Conservation (phyloP, 2,888 invertebrate genomes). For the Agelastica alni region DNA sequence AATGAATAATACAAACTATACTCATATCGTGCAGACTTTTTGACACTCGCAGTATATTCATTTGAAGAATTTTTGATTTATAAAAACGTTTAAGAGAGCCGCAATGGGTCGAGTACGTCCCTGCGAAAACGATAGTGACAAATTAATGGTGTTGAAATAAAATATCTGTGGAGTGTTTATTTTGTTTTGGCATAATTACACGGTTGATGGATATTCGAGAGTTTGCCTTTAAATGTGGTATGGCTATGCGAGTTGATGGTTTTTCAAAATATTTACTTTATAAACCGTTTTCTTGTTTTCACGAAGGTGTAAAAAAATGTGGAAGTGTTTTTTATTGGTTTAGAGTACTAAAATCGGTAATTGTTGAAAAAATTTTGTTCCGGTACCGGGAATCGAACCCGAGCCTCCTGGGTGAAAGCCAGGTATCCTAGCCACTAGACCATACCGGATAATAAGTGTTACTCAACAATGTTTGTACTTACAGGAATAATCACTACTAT, state of each 20-base stretch:
- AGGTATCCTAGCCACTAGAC: conserved; percentile 74
- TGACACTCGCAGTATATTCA: too few species aligned
- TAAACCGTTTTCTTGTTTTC: conserved; percentile 1
- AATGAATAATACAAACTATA: too few species aligned
- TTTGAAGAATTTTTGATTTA: too few species aligned
- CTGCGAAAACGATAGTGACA: conserved; percentile 13
- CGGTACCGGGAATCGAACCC: conserved; percentile 76
- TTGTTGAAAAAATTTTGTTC: too few species aligned
- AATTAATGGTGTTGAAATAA: conserved; percentile 28
- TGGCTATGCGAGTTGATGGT: conserved; percentile 9
- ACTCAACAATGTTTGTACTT: too few species aligned
- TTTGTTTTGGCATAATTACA: conserved; percentile 33
- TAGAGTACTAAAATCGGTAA: too few species aligned
- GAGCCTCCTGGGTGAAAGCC: conserved; percentile 75
- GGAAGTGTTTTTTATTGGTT: conserved; percentile 1
- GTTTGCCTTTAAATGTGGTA: conserved; percentile 15
- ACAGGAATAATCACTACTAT: too few species aligned
- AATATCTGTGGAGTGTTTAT: conserved; percentile 34
- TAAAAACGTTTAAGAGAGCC: too few species aligned
- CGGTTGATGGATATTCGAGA: conserved; percentile 27
- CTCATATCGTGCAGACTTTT: too few species aligned
- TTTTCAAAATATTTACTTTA: conserved; percentile 24
- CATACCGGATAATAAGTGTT: too few species aligned
- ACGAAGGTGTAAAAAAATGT: conserved; percentile 11
- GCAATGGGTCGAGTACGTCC: neutral